Evolutionary conservation across 1,140 invertebrate species (phyloP).

Genomic region (Drosophila chauvacae): DNA sequence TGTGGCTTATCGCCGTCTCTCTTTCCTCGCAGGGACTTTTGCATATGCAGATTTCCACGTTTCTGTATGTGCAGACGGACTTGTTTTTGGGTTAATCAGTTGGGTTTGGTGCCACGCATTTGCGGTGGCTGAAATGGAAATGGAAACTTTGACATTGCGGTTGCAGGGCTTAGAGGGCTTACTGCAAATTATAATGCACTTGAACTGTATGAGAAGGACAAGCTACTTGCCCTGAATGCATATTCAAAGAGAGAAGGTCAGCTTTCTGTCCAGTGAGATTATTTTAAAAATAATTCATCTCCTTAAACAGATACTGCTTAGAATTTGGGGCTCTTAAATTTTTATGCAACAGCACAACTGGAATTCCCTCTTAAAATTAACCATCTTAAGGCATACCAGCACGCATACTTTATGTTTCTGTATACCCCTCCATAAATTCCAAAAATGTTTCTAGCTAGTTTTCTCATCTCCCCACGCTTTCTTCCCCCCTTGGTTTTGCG

Average conservation of each 20-base stretch:
- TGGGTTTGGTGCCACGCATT: conserved; percentile 39
- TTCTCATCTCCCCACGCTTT: conserved; percentile 6
- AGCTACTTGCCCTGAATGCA: too few relatives aligned
- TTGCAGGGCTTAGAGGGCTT: conserved; percentile 6
- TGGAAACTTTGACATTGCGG: conserved; percentile 19
- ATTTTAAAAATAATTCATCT: background rate
- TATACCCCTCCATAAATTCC: conserved; percentile 20
- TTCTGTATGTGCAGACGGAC: conserved; percentile 1
- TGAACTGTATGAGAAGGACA: conserved; percentile 5
- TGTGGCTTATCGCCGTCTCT: conserved; percentile 20
- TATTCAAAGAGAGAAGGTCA: background rate
- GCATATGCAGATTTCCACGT: conserved; percentile 30
- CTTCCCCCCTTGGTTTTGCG: conserved; percentile 2
- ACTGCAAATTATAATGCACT: conserved; percentile 3
- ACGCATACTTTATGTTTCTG: conserved; percentile 16
- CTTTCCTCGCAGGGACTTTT: conserved; percentile 5
- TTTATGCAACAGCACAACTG: background rate
- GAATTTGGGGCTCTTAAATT: background rate
- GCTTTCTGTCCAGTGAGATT: background rate
- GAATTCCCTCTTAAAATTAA: conserved; percentile 1
- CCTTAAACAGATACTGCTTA: background rate
- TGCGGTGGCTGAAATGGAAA: conserved; percentile 34
- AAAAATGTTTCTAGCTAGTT: conserved; percentile 32
- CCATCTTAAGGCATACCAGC: conserved; percentile 12
- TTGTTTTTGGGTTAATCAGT: conserved; percentile 57